These are phyloP conservation scores for Temnothorax curvispinosus DNA, from an alignment of 1,140 invertebrate species.

Conservation along the genomic window DNA sequence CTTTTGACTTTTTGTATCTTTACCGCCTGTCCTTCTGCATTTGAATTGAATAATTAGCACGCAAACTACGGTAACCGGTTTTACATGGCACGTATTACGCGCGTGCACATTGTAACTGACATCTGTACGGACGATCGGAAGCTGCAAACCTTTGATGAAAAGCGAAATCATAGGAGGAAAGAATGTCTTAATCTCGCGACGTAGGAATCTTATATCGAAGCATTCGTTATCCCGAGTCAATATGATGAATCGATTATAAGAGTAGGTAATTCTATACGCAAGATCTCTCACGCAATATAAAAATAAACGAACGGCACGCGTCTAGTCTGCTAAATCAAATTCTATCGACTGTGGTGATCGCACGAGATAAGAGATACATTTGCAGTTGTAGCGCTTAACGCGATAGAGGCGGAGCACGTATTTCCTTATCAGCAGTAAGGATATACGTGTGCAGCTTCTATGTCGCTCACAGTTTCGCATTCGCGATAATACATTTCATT, in stretches of 20 bases:
- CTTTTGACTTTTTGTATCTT: not conserved
- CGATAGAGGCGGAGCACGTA: not conserved
- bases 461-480: not conserved
- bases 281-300: conserved; percentile 19
- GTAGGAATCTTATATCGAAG: not conserved
- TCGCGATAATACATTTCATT: conserved; percentile 2
- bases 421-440: conserved; percentile 46
- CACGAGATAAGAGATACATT: conserved; percentile 17
- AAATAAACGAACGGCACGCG: not conserved
- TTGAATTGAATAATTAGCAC: conserved; percentile 28
- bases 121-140: not conserved
- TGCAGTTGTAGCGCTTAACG: not conserved
- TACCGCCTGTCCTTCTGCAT: not conserved
- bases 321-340: not conserved
- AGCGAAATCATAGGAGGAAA: not conserved
- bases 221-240: not conserved
- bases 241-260: not conserved
- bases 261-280: not conserved
- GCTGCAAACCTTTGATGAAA: not conserved
- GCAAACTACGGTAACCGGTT: not conserved
- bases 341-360: conserved; percentile 4
- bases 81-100: not conserved
- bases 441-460: not conserved
- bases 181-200: not conserved
- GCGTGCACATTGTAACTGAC: not conserved